Conservation (phyloP, 2,888 invertebrate species). For the Lasioglossum lativentre region DNA sequence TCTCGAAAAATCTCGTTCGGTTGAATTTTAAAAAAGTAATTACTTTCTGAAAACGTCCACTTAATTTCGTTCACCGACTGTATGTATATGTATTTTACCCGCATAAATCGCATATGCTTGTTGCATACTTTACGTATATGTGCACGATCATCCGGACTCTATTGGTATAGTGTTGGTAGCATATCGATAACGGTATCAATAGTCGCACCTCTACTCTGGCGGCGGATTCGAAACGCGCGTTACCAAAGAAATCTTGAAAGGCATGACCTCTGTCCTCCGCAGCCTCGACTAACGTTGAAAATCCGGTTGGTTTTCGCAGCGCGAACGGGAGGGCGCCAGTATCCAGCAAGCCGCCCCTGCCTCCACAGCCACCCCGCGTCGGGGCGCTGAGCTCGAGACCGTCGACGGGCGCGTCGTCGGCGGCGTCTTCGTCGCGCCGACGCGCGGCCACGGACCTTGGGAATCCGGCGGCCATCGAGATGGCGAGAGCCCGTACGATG, state of each 20-base stretch:
- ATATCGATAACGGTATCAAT: neutral
- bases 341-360: slow-evolving; percentile 82
- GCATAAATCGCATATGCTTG: no score
- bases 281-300: neutral
- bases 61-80: no score
- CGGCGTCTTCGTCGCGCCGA: slow-evolving; percentile 81
- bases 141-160: no score
- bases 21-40: no score
- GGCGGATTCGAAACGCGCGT: neutral
- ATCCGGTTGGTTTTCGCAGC: slow-evolving; percentile 64
- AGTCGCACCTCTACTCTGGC: neutral
- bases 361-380: slow-evolving; percentile 79
- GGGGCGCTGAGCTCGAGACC: slow-evolving; percentile 80
- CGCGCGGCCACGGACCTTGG: slow-evolving; percentile 84
- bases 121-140: no score
- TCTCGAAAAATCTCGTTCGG: no score
- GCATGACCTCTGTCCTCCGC: slow-evolving; percentile 1
- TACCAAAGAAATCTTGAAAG: neutral
- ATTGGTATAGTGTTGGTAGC: no score
- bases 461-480: slow-evolving; percentile 84
- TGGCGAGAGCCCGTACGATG: slow-evolving; percentile 84
- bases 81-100: no score
- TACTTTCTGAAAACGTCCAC: no score
- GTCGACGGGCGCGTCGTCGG: slow-evolving; percentile 83
- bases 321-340: slow-evolving; percentile 83